Evolutionary conservation across 2,888 invertebrate species (phyloP).

Genomic region (Hyppa rectilinea): DNA sequence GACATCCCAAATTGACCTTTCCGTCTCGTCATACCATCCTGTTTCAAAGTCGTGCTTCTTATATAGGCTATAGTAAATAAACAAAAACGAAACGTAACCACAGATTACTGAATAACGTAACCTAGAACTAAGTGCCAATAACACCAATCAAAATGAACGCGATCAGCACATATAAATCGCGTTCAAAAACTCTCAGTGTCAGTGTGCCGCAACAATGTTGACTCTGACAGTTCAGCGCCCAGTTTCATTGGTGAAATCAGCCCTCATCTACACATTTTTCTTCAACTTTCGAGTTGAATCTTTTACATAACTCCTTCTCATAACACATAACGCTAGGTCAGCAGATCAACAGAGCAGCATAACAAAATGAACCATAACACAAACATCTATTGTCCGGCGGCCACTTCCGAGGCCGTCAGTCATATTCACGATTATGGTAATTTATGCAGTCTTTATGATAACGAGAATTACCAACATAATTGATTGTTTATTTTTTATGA

Average conservation of each 20-base stretch:
- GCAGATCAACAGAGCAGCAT: constrained; percentile 11
- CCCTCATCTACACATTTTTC: too few relatives aligned
- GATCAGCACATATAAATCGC: too few relatives aligned
- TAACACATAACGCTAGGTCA: constrained; percentile 12
- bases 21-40: neutral
- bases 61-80: too few relatives aligned
- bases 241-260: too few relatives aligned
- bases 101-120: too few relatives aligned
- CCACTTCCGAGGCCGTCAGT: constrained; percentile 42
- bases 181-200: too few relatives aligned
- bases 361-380: constrained; percentile 23
- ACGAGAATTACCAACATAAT: constrained; percentile 19
- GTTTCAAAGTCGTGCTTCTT: neutral
- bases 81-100: neutral
- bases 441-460: constrained; percentile 42
- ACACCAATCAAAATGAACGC: too few relatives aligned
- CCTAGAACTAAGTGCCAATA: too few relatives aligned
- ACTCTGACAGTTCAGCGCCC: too few relatives aligned
- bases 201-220: too few relatives aligned
- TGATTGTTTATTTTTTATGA: constrained; percentile 26
- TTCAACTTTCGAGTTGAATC: constrained; percentile 8
- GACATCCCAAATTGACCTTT: neutral
- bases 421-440: constrained; percentile 52
- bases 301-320: constrained; percentile 11
- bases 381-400: constrained; percentile 22